Evolutionary conservation across 2,888 invertebrate genomes (phyloP).

Genomic region (Acrocyrtus sp.): DNA sequence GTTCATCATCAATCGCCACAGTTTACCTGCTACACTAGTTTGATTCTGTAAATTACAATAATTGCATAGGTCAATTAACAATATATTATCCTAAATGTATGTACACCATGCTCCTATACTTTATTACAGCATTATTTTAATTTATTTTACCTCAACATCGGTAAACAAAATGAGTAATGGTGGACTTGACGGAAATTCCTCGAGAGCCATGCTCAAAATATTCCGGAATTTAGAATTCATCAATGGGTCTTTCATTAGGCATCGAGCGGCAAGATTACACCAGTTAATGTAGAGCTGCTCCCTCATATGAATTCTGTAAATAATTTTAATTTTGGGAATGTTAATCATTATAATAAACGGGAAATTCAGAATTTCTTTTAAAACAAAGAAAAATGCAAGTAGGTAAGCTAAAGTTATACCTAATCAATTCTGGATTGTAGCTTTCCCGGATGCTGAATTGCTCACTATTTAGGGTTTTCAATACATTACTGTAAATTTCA

Average conservation of each 20-base stretch:
- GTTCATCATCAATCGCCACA: constrained; percentile 60
- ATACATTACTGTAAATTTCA: constrained; percentile 42
- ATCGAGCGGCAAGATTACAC: constrained; percentile 58
- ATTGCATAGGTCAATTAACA: no score
- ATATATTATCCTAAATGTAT: no score
- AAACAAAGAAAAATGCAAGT: no score
- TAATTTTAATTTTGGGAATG: no score
- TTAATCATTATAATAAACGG: background rate
- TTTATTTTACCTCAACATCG: constrained; percentile 57
- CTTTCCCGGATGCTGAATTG: constrained; percentile 43
- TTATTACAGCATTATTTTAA: background rate
- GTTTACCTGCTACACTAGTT: constrained; percentile 60
- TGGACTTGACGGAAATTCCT: constrained; percentile 62
- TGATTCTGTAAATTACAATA: constrained; percentile 52
- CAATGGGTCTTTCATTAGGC: constrained; percentile 52
- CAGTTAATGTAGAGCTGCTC: constrained; percentile 60
- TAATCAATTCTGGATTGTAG: constrained; percentile 50
- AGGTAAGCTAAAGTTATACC: constrained; percentile 30
- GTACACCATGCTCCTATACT: no score
- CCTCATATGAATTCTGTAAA: constrained; percentile 51
- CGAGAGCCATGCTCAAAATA: constrained; percentile 51
- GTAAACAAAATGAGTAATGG: constrained; percentile 57
- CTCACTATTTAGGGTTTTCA: constrained; percentile 31
- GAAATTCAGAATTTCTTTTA: no score
- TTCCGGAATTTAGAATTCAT: constrained; percentile 57